phyloP scores from a whole-genome alignment of 2,888 invertebrate species.

The Caenorhabditis sp. region DNA sequence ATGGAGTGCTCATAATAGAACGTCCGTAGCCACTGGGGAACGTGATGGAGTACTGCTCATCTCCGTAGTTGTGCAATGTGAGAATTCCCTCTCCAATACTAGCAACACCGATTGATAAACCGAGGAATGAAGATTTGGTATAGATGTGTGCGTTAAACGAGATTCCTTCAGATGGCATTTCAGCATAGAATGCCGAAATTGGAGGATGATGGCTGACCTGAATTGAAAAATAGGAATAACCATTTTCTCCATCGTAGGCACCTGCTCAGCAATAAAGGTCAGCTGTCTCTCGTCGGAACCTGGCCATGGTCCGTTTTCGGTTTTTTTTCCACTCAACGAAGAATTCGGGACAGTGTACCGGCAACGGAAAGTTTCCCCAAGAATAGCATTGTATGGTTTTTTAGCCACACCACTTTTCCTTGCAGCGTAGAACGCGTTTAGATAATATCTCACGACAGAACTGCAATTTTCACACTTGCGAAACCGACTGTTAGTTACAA shows the following conservation, averaged over 20 bases:
- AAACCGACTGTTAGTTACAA: no score
- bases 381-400: conserved; percentile 98
- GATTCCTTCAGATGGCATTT: conserved; percentile 93
- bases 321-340: conserved; percentile 70
- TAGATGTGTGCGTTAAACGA: conserved; percentile 96
- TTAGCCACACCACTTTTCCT: conserved; percentile 97
- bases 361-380: conserved; percentile 92
- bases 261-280: conserved; percentile 95
- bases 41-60: conserved; percentile 95
- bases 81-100: conserved; percentile 96
- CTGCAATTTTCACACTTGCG: conserved; percentile 85
- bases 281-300: conserved; percentile 93
- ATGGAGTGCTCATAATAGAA: conserved; percentile 97
- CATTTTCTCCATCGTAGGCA: conserved; percentile 50
- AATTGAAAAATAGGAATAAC: background rate
- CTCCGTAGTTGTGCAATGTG: conserved; percentile 90
- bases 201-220: conserved; percentile 97
- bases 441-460: conserved; percentile 96
- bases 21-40: conserved; percentile 99
- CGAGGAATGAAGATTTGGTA: conserved; percentile 99
- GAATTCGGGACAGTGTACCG: conserved; percentile 76
- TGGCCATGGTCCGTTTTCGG: conserved; percentile 88
- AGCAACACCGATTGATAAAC: conserved; percentile 91
- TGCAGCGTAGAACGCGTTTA: conserved; percentile 98
- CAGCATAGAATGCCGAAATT: conserved; percentile 99